Conservation (phyloP, 1,140 invertebrate species). For the Probaryconus sp. region DNA sequence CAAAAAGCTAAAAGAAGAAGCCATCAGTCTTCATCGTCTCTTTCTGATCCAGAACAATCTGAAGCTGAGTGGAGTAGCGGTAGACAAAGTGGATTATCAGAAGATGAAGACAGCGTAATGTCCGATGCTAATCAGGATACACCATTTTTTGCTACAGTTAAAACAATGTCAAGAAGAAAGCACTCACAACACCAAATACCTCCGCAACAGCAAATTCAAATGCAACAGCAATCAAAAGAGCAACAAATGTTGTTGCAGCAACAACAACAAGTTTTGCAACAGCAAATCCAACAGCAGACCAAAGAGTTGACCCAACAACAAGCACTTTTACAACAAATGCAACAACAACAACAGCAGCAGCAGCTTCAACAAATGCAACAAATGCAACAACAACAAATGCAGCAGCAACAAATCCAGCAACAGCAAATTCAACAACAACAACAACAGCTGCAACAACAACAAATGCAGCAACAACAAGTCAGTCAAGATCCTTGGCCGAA, state of each 20-base stretch:
- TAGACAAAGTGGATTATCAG: conserved; percentile 82
- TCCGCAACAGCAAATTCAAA: conserved; percentile 46
- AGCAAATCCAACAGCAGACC: conserved; percentile 71
- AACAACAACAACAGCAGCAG: conserved; percentile 56
- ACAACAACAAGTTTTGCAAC: conserved; percentile 71
- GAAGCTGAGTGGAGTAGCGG: conserved; percentile 86
- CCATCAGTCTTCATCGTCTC: conserved; percentile 80
- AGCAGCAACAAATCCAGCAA: conserved; percentile 72
- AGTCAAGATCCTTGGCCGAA: conserved; percentile 70
- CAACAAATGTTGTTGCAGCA: conserved; percentile 64
- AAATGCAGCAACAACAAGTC: conserved; percentile 31
- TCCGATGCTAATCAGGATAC: conserved; percentile 82
- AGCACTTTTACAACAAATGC: conserved; percentile 65
- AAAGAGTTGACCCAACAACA: conserved; percentile 57
- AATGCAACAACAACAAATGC: conserved; percentile 66
- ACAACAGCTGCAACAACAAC: conserved; percentile 63
- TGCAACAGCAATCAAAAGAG: conserved; percentile 60
- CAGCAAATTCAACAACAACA: conserved; percentile 54
- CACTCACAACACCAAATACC: conserved; percentile 65
- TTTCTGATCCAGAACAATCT: conserved; percentile 88
- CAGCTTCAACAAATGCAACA: conserved; percentile 45
- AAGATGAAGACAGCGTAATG: conserved; percentile 85
- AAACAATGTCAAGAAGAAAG: conserved; percentile 78
- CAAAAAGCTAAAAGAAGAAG: conserved; percentile 87
- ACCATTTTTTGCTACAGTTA: conserved; percentile 82